These are phyloP conservation scores for Prenolepis imparis DNA, from an alignment of 2,888 invertebrate genomes.

Conservation along the genomic window DNA sequence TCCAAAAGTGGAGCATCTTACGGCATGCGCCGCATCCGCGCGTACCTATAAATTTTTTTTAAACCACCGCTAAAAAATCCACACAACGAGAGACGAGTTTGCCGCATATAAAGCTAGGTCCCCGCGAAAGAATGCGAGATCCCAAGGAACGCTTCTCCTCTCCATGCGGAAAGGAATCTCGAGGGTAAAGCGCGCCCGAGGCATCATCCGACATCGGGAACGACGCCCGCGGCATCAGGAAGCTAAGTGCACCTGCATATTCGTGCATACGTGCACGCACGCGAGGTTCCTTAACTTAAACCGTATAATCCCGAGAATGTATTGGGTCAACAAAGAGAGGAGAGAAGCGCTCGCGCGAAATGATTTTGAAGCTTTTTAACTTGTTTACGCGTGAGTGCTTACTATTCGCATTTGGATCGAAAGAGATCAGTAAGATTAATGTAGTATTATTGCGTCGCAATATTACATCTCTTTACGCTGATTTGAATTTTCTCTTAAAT, in stretches of 20 bases:
- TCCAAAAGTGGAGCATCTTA: conserved; percentile 1
- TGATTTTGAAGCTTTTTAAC: conserved; percentile 3
- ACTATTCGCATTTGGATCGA: not conserved
- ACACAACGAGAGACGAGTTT: conserved; percentile 71
- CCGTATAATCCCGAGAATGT: conserved; percentile 54
- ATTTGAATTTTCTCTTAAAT: not conserved
- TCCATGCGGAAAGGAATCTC: conserved; percentile 83
- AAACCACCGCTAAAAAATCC: conserved; percentile 58
- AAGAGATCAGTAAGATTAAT: conserved; percentile 38
- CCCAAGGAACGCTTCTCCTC: conserved; percentile 76
- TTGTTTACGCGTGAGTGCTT: conserved; percentile 5
- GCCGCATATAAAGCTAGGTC: conserved; percentile 79
- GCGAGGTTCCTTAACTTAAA: conserved; percentile 55
- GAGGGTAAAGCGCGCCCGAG: conserved; percentile 80
- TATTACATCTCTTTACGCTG: not conserved
- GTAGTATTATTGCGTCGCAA: not conserved
- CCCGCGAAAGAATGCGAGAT: conserved; percentile 81
- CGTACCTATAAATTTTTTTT: conserved; percentile 21
- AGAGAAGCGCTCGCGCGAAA: conserved; percentile 22
- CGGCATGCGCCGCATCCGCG: conserved; percentile 13
- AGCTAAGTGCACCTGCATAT: conserved; percentile 55
- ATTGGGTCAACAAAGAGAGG: conserved; percentile 53
- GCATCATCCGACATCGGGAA: conserved; percentile 73
- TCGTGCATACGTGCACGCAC: conserved; percentile 55
- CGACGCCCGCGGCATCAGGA: conserved; percentile 67